These are phyloP conservation scores for Metopia argyrocephala DNA, from an alignment of 2,888 invertebrate species.

Conservation along the genomic window DNA sequence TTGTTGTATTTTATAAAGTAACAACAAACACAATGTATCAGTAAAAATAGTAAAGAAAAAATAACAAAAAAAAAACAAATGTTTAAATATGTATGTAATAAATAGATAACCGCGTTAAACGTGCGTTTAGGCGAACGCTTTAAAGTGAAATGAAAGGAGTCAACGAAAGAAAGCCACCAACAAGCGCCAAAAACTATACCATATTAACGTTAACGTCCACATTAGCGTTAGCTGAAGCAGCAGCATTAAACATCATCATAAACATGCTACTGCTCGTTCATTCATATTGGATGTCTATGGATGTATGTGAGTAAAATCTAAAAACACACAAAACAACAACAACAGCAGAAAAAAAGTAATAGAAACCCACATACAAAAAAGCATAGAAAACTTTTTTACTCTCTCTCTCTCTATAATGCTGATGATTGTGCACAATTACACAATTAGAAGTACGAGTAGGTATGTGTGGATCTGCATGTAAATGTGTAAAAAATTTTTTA, in stretches of 20 bases:
- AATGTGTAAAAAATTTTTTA: neutral
- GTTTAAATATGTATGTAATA: conserved; percentile 4
- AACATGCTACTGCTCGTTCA: conserved; percentile 8
- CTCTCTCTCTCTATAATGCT: neutral
- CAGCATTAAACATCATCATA: conserved; percentile 40
- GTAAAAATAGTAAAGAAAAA: neutral
- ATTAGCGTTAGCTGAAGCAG: conserved; percentile 5
- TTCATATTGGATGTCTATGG: neutral
- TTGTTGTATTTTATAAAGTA: neutral
- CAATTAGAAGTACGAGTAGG: neutral
- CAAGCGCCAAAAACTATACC: conserved; percentile 66
- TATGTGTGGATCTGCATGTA: neutral
- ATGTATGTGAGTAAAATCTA: neutral
- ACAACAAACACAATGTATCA: neutral
- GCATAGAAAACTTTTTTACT: conserved; percentile 29
- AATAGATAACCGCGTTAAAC: conserved; percentile 75
- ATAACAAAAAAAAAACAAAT: neutral
- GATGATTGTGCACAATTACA: neutral
- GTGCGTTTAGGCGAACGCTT: conserved; percentile 79
- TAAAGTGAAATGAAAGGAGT: conserved; percentile 79
- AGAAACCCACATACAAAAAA: conserved; percentile 42
- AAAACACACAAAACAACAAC: neutral
- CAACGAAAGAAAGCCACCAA: conserved; percentile 78
- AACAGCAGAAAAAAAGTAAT: conserved; percentile 32
- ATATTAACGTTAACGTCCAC: conserved; percentile 45